Evolutionary conservation across 2,797 vertebrate species (phyloP).

Genomic region (Eulemur mongoz): DNA sequence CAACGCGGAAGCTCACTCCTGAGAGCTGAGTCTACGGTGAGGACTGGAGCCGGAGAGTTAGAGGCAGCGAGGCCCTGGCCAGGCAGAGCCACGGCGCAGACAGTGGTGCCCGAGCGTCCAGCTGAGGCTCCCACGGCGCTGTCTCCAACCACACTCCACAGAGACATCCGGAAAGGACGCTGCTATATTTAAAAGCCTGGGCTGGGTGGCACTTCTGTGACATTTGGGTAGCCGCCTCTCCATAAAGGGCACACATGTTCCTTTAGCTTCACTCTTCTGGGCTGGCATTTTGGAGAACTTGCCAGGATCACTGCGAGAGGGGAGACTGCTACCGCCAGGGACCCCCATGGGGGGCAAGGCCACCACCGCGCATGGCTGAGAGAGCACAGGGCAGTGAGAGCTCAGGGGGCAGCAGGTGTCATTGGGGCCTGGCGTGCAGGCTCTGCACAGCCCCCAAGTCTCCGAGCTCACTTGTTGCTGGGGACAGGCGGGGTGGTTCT

Average conservation of each 20-base stretch:
- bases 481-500: background rate
- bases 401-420: background rate
- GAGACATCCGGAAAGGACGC: constrained; percentile 22
- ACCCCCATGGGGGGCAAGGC: background rate
- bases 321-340: background rate
- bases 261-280: constrained; percentile 38
- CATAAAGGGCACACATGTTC: constrained; percentile 57
- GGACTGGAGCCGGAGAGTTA: background rate
- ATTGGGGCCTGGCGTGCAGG: accelerated
- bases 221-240: constrained; percentile 73
- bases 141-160: background rate
- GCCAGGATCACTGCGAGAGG: background rate
- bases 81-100: background rate
- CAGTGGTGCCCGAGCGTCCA: background rate
- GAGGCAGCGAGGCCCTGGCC: background rate
- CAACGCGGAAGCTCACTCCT: background rate
- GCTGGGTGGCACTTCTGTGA: constrained; percentile 23
- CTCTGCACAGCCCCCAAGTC: background rate
- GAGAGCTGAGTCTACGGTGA: background rate
- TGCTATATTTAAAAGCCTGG: constrained; percentile 64
- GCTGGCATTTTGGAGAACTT: constrained; percentile 72
- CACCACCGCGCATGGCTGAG: accelerated
- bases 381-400: background rate
- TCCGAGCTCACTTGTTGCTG: accelerated
- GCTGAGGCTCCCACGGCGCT: background rate